Conservation (phyloP, 2,888 invertebrate species). For the Leistus spinibarbis region DNA sequence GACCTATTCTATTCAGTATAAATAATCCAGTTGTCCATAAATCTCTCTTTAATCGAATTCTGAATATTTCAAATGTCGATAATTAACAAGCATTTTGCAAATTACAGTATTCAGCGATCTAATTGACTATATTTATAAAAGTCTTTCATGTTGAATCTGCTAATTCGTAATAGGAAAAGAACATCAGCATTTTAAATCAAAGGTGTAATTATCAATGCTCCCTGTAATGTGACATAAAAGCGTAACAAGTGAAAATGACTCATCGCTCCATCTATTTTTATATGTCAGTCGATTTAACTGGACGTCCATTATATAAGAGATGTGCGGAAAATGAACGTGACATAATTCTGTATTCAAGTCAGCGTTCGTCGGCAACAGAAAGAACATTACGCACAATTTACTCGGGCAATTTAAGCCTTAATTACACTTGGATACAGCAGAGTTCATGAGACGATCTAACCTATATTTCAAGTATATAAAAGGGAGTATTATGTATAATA, state of each 20-base stretch:
- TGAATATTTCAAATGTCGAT: neutral
- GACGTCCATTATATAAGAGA: constrained; percentile 16
- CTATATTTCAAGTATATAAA: neutral
- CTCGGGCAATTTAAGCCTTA: constrained; percentile 34
- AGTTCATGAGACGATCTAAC: neutral
- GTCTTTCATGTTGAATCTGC: neutral
- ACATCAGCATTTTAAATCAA: neutral
- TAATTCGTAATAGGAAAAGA: neutral
- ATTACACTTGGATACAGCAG: constrained; percentile 25
- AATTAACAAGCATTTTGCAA: neutral
- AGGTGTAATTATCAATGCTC: neutral
- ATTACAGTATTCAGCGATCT: neutral
- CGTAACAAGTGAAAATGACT: neutral
- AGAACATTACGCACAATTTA: constrained; percentile 37
- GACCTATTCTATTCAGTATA: too few relatives aligned
- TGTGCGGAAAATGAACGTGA: constrained; percentile 21
- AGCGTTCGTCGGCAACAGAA: constrained; percentile 17
- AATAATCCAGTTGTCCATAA: too few relatives aligned
- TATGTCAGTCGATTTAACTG: constrained; percentile 4
- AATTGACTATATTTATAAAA: neutral
- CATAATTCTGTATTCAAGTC: constrained; percentile 30
- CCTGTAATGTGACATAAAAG: neutral
- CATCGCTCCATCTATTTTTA: neutral
- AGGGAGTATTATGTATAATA: neutral
- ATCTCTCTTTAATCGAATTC: neutral